Conservation (phyloP, 1,140 invertebrate genomes). For the Leucophenga varia region DNA sequence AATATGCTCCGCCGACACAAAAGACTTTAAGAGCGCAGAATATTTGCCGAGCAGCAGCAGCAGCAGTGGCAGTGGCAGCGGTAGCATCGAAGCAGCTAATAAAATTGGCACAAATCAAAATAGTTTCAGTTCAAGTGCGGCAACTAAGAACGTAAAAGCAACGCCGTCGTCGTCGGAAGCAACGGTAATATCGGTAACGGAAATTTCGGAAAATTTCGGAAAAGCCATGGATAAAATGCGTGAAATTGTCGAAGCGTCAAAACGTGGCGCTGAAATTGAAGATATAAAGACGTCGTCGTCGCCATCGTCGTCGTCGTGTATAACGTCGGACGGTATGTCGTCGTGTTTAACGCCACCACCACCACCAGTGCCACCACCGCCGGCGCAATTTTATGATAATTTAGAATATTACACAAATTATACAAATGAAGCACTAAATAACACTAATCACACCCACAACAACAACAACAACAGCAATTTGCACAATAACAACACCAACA, state of each 20-base stretch:
- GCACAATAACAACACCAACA: conserved; percentile 1
- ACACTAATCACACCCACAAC: conserved; percentile 1
- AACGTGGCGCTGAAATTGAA: conserved; percentile 10
- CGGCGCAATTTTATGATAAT: no score
- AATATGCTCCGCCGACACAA: background rate
- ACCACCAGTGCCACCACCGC: conserved; percentile 40
- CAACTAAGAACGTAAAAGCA: background rate
- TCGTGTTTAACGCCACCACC: conserved; percentile 34
- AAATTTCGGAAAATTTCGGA: no score
- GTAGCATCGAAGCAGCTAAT: conserved; percentile 1
- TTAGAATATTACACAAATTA: no score
- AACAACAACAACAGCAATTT: conserved; percentile 1
- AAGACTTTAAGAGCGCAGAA: conserved; percentile 7
- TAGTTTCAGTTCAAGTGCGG: conserved; percentile 12
- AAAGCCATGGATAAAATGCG: conserved; percentile 42
- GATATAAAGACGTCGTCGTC: no score
- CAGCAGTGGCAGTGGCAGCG: no score
- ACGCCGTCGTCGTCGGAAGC: background rate
- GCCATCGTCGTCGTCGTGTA: no score
- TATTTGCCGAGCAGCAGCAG: conserved; percentile 1
- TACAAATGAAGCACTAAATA: conserved; percentile 2
- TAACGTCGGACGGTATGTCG: conserved; percentile 14
- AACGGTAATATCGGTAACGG: background rate
- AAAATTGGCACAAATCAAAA: background rate
- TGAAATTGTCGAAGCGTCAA: conserved; percentile 47